These are phyloP conservation scores for Cotesia glomerata DNA, from an alignment of 1,140 invertebrate species.

Conservation along the genomic window DNA sequence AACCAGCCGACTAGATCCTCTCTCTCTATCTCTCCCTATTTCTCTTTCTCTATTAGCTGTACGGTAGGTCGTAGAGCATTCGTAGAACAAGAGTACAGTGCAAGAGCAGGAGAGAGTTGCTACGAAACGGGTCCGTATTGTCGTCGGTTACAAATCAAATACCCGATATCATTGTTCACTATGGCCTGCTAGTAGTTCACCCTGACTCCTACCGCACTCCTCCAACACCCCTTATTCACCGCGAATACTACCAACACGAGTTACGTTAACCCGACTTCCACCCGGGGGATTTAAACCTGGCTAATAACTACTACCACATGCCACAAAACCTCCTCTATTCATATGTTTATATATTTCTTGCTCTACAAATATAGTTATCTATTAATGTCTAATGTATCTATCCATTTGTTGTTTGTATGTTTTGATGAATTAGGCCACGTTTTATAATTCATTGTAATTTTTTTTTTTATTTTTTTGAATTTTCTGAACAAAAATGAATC, in stretches of 20 bases:
- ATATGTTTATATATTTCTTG: neutral
- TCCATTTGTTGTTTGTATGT: neutral
- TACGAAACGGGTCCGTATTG: constrained; percentile 43
- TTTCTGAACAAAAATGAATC: too few species aligned
- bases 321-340: constrained; percentile 4
- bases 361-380: neutral
- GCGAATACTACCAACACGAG: neutral
- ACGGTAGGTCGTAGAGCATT: constrained; percentile 19
- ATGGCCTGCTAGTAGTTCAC: constrained; percentile 36
- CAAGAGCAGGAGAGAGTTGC: constrained; percentile 29
- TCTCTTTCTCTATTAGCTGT: neutral
- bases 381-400: neutral
- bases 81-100: constrained; percentile 27
- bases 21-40: too few species aligned
- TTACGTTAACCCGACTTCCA: neutral
- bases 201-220: constrained; percentile 33
- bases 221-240: constrained; percentile 33
- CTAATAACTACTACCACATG: constrained; percentile 33
- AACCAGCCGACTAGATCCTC: neutral
- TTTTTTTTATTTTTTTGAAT: too few species aligned
- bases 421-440: too few species aligned
- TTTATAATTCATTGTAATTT: too few species aligned
- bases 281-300: neutral
- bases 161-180: constrained; percentile 58
- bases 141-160: constrained; percentile 60